Evolutionary conservation across 2,888 invertebrate species (phyloP), one percentile per base, ranked within the genome.

Genomic region (Pelosia muscerda): DNA sequence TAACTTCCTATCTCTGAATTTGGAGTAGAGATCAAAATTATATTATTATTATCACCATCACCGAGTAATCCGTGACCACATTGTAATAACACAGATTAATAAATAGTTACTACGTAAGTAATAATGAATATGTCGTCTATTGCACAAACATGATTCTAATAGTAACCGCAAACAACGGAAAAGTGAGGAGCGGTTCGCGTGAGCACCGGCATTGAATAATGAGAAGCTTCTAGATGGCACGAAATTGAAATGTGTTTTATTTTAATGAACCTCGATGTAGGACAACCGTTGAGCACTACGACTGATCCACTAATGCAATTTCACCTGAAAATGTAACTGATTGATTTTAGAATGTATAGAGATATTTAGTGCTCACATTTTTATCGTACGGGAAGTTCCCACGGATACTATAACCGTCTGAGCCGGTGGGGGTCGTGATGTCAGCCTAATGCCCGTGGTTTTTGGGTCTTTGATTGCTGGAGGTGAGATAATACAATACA

Each of bases 181-280:
- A 77, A 79, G 77, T 89, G 88, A 89, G 86, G 85, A 87, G 90
- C 76, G 81, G 85, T 86, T 92, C 82, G 92, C 92, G 92, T 93
- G 93, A 80, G 81, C 74, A 71, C 83, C 81, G 89, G 90, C 92
- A 88, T 90, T 91, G 90, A 92, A 87, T 92, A 89, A 93, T 91
- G 92, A 90, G 87, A 84, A 79, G 81, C 82, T 77, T 63, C 78
- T 82, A 90, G 90, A 90, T 90, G 86, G 81, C 84, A 88, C 88
- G 84, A 87, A 90, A 90, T 88, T 90, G 86, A 89, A 87, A 85
- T 86, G 82, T 85, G 87, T 89, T 91, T 90, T 90, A 87, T 89
- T 90, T 88, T 90, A 90, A 90, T 90, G 88, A 90, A 86, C 64
- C 9, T 63, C 77, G 76, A 90, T 90, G 88, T 90, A 81, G 91